Evolutionary conservation across 2,113 vertebrate species (phyloP), one percentile per base, ranked within the genome.

Genomic region (Buteo buteo): DNA sequence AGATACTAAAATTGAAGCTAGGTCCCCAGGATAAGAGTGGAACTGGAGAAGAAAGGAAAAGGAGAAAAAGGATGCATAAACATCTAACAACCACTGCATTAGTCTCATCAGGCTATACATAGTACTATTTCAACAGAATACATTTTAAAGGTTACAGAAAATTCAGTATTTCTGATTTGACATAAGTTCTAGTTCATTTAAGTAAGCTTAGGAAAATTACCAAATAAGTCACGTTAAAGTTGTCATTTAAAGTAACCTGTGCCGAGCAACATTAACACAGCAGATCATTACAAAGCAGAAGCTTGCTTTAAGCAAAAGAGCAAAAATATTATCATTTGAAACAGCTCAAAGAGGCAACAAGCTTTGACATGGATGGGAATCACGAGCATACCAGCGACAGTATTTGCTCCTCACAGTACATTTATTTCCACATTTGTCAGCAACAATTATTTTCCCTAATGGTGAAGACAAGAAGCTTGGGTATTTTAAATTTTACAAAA

Each of bases 1-100:
- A 99, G 98, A 99, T 99, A 98, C 99, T 99, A 98, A 99, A 99
- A 98, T 99, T 99, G 98, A 99, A 99, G 98, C 99, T 99, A 73
- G 99, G 99, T 78, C 99, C 99, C 99, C 99, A 99, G 13, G 99
- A 99, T 98, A 99, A 99, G 82, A 99, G 99, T 96, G 99, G 99
- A 98, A 99, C 99, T 99, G 96, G 83, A 96, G 88, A 89, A 97
- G 83, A 96, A 92, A 97, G 67, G 58, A 93, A 95, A 95, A 96
- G 95, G 91, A 98, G 55, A 97, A 82, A 84, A 96, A 74, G 11
- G 16, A 72, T 31, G 58, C 34, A 71, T 85, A 81, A 94, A 94
- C 29, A 92, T 82, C 74, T 95, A 93, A 25, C 16, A 28, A 49
- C 7, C 45, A 55, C 20, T 61, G 49, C 7, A 3, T 45, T 16